A percentile compares a stretch with the other conserved stretches of the same genome.
Evolutionary conservation across 2,797 vertebrate genomes (phyloP).

Genomic region (Streptopelia turtur): DNA sequence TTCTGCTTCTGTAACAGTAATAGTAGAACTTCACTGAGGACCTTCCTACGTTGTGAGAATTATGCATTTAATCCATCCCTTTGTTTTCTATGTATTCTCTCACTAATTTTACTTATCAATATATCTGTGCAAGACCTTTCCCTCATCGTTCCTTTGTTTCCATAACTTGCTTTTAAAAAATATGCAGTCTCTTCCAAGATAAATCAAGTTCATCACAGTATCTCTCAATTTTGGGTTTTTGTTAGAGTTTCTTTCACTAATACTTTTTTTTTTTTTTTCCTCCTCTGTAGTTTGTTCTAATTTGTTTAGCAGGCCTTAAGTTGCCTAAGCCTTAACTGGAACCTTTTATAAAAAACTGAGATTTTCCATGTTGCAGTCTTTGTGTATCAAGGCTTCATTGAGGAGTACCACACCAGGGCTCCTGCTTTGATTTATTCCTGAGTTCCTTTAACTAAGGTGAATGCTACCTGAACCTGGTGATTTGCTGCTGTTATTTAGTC

Average conservation of each 20-base stretch:
- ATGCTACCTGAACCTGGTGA: background rate
- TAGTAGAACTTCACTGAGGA: background rate
- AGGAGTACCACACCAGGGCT: background rate
- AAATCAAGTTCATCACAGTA: background rate
- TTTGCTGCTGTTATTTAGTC: background rate
- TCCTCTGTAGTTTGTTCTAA: background rate
- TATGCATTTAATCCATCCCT: background rate
- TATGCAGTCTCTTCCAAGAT: background rate
- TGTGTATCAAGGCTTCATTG: background rate
- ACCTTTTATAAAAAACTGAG: background rate
- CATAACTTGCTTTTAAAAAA: background rate
- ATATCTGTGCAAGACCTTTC: background rate
- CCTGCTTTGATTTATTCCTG: background rate
- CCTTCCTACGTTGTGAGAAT: background rate
- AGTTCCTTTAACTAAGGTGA: background rate
- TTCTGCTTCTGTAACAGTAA: no score
- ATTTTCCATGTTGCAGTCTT: background rate
- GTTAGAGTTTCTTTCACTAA: background rate
- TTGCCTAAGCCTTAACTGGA: background rate
- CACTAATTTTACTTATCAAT: background rate
- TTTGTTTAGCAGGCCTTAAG: background rate
- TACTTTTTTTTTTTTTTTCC: background rate
- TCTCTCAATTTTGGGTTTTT: background rate
- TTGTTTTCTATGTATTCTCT: background rate
- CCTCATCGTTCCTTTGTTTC: background rate